Percentiles rank a stretch among this genome's conserved stretches.
Conservation (phyloP, 2,888 invertebrate genomes). For the Herminia tarsipennalis region DNA sequence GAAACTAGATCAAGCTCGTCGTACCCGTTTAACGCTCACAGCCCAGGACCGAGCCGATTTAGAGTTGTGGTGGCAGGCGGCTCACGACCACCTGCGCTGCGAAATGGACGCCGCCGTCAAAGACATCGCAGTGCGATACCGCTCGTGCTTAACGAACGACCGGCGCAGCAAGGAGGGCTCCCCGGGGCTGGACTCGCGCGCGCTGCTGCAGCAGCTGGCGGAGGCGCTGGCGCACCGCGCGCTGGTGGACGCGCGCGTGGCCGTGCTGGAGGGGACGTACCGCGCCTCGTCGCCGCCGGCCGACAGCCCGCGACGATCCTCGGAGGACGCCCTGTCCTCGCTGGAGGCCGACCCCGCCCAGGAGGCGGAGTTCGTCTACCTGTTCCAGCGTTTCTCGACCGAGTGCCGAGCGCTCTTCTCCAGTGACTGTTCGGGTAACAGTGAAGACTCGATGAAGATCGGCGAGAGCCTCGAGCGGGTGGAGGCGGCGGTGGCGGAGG, state of each 20-base stretch:
- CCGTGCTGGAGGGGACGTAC: constrained; percentile 87
- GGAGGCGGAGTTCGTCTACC: constrained; percentile 88
- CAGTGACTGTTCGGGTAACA: constrained; percentile 84
- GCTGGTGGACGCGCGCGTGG: constrained; percentile 90
- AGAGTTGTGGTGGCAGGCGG: constrained; percentile 91
- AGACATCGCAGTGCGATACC: constrained; percentile 88
- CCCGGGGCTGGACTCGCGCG: constrained; percentile 64
- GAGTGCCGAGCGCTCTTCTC: constrained; percentile 87
- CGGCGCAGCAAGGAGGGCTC: constrained; percentile 60
- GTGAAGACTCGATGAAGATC: constrained; percentile 85
- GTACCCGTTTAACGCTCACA: constrained; percentile 87
- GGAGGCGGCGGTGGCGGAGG: constrained; percentile 76
- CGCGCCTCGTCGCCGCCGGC: constrained; percentile 57
- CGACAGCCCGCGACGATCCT: constrained; percentile 49
- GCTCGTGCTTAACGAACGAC: constrained; percentile 84
- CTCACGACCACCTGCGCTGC: constrained; percentile 88
- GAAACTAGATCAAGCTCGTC: constrained; percentile 82
- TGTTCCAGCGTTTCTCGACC: constrained; percentile 87
- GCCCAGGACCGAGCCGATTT: constrained; percentile 89
- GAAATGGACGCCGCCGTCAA: constrained; percentile 90
- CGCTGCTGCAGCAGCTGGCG: constrained; percentile 53
- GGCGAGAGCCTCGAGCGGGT: constrained; percentile 82
- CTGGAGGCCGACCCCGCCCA: constrained; percentile 85
- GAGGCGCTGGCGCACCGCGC: constrained; percentile 61
- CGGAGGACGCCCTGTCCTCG: constrained; percentile 73